A percentile compares a stretch with the other conserved stretches of the same genome.
Conservation (phyloP, 2,888 invertebrate species). For the Autographa pulchrina region DNA sequence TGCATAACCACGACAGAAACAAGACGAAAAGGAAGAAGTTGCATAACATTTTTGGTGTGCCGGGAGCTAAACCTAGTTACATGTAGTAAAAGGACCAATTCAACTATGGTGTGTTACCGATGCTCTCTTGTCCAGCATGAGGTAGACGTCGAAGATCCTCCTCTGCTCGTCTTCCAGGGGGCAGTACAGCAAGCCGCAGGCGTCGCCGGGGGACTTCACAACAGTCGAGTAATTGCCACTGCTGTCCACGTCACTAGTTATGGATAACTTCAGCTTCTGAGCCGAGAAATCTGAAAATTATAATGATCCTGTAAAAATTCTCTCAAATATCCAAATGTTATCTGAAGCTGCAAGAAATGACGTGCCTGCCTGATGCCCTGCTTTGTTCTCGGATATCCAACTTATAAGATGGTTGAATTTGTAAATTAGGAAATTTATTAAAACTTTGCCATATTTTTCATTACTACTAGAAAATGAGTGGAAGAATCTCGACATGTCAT, state of each 20-base stretch:
- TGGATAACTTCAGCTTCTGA: conserved; percentile 65
- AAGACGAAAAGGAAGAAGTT: no score
- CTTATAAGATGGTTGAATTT: no score
- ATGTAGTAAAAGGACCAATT: background rate
- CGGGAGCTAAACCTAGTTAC: no score
- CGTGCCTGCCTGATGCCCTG: no score
- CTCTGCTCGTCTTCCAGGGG: conserved; percentile 69
- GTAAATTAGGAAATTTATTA: background rate
- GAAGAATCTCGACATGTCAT: background rate
- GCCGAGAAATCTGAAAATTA: conserved; percentile 72
- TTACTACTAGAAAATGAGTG: background rate
- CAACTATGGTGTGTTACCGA: conserved; percentile 62
- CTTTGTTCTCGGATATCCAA: no score
- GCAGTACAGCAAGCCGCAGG: conserved; percentile 69
- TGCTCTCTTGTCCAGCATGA: conserved; percentile 66
- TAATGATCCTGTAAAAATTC: background rate
- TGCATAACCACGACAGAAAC: no score
- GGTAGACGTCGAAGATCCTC: conserved; percentile 69
- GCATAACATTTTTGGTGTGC: background rate
- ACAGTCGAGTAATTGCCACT: conserved; percentile 63
- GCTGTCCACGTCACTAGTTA: conserved; percentile 69
- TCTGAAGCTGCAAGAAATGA: no score
- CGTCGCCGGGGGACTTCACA: conserved; percentile 63
- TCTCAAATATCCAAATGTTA: no score
- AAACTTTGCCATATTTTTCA: no score